Conservation (phyloP, 2,113 vertebrate species). For the Datnioides undecimradiatus region DNA sequence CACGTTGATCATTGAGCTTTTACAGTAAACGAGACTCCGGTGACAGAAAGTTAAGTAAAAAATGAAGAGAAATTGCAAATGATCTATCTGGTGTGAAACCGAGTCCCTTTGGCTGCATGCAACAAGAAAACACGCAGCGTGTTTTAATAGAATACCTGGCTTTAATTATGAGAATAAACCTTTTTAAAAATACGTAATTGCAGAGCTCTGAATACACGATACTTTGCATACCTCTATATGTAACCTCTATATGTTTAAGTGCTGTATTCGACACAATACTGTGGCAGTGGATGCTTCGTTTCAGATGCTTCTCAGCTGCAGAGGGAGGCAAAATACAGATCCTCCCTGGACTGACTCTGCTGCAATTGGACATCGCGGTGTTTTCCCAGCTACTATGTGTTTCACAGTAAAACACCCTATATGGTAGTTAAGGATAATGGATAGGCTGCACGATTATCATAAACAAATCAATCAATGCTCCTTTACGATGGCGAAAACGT, state of each 20-base stretch:
- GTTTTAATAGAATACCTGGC: too few relatives aligned
- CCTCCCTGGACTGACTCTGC: neutral
- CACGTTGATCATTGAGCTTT: neutral
- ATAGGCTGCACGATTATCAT: constrained; percentile 57
- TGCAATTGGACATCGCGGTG: constrained; percentile 1
- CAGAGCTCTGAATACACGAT: neutral
- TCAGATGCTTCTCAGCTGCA: neutral
- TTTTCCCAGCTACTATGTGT: constrained; percentile 7
- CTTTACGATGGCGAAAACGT: constrained; percentile 32
- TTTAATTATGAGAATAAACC: too few relatives aligned
- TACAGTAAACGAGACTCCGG: neutral
- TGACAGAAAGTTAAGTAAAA: neutral
- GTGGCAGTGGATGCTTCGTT: neutral
- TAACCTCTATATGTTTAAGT: neutral
- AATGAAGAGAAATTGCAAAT: neutral
- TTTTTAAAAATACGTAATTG: too few relatives aligned
- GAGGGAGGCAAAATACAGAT: constrained; percentile 1
- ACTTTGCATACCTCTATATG: neutral
- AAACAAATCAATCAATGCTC: constrained; percentile 72
- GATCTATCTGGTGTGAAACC: neutral
- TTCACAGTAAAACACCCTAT: constrained; percentile 38
- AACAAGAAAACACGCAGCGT: neutral
- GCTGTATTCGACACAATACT: neutral
- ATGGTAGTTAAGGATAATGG: constrained; percentile 51
- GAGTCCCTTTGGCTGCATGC: neutral